phyloP scores from a whole-genome alignment of 2,113 vertebrate species.

The Murina feae region DNA sequence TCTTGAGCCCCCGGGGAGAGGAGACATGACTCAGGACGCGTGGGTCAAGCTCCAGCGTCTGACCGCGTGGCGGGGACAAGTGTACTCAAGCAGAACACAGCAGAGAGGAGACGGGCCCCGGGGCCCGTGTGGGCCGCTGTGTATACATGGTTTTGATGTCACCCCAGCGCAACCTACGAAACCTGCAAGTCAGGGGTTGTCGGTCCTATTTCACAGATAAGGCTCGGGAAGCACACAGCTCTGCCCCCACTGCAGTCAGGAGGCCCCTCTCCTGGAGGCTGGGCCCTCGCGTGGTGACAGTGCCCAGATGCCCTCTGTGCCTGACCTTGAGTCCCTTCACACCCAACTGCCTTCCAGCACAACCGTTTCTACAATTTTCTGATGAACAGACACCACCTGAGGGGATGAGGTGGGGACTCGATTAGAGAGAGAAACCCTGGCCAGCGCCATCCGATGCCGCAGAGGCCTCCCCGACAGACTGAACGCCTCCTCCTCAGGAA shows the following conservation, averaged over 20 bases:
- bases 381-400: not conserved
- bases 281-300: not conserved
- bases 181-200: not conserved
- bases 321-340: not conserved
- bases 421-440: not conserved
- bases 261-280: too few species aligned
- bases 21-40: rapidly evolving
- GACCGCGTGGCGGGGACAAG: not conserved
- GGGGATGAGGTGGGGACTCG: not conserved
- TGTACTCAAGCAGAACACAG: not conserved
- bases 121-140: not conserved
- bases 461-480: not conserved
- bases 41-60: not conserved
- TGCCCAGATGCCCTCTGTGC: not conserved
- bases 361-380: not conserved
- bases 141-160: not conserved
- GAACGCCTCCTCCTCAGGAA: not conserved
- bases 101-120: not conserved
- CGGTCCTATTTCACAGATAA: not conserved
- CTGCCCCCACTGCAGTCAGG: not conserved
- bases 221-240: not conserved
- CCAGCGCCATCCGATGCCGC: not conserved
- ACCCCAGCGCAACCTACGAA: not conserved
- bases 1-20: not conserved
- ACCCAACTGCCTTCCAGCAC: not conserved